Percentiles rank a stretch among this genome's conserved stretches.
phyloP scores from a whole-genome alignment of 2,113 vertebrate species.

The Eolophus roseicapilla region DNA sequence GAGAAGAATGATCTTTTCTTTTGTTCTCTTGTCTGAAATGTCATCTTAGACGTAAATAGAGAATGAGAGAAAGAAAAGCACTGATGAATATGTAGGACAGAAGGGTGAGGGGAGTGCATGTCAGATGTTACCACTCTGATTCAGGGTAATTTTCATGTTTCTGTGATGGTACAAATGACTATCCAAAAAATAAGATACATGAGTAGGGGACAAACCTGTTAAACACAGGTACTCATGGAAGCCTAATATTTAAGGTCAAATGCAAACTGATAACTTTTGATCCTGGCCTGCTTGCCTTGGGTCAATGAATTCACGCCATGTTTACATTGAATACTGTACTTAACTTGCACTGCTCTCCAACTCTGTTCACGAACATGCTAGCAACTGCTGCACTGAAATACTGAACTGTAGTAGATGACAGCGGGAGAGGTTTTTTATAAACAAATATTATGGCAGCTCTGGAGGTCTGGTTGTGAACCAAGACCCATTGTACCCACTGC shows the following conservation, averaged over 20 bases:
- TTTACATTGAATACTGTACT: background rate
- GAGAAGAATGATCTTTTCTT: background rate
- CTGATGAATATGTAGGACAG: background rate
- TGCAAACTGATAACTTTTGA: background rate
- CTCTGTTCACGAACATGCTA: background rate
- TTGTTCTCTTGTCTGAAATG: background rate
- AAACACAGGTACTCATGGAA: background rate
- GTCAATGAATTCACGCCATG: background rate
- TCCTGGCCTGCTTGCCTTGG: background rate
- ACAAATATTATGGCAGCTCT: background rate
- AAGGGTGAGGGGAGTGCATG: background rate
- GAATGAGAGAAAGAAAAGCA: background rate
- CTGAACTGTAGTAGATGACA: background rate
- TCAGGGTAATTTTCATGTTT: background rate
- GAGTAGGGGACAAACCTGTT: background rate
- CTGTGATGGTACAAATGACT: background rate
- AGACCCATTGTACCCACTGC: background rate
- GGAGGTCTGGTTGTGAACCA: background rate
- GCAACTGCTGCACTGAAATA: background rate
- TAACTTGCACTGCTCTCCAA: background rate
- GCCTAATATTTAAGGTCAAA: background rate
- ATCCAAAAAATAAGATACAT: background rate
- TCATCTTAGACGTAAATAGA: background rate
- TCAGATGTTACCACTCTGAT: background rate
- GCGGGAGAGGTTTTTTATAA: background rate